Base-by-base conservation (phyloP, 2,888 invertebrate species). In the Prenolepis imparis region DNA sequence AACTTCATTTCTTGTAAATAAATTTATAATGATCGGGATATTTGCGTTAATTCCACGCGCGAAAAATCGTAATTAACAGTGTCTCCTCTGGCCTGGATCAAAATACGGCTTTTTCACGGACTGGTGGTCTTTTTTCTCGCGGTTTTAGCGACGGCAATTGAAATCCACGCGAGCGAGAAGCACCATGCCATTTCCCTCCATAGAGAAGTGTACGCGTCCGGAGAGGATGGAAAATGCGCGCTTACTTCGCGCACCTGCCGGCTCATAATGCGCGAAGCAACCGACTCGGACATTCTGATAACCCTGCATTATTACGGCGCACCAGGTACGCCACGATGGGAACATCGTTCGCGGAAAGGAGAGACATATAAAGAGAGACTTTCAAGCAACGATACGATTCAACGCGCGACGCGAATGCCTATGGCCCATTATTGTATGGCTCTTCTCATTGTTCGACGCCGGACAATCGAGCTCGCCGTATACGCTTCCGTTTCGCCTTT, bases 261-360 rank as follows among this genome's bases (percentile, higher is more conserved):
- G 72, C 68, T 70, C 73, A 73, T 84, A 84, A 86, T 68, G 82
- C 55, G 84, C 70, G 21, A n/a, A 67, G 86, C 85, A 84, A 89
- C 82, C 89, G 82, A 68, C 85, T 82, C 80, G 87, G 85, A 87
- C 89, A 85, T 83, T 86, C 84, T 84, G 89, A 89, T 89, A 89
- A 89, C 89, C 86, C 74, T 77, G 84, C 78, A 87, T 88, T 85
- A 88, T 88, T 87, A 74, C 67, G 18, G 57, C 63, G 80, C 83
- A 55, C 81, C 81, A 82, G 73, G 61, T 87, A 80, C 55, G 73
- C 8, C 28, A 21, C 81, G 77, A 80, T 18, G 84, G 61, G 67
- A 39, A 83, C 12, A 52, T n/a, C 6, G 75, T 61, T 11, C 11
- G 55, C 67, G 66, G 83, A 70, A 88, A 88, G 77, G 82, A 84